Percentiles rank a stretch among this genome's conserved stretches.
Evolutionary conservation across 2,113 vertebrate species (phyloP).

Genomic region (Oenanthe melanoleuca): DNA sequence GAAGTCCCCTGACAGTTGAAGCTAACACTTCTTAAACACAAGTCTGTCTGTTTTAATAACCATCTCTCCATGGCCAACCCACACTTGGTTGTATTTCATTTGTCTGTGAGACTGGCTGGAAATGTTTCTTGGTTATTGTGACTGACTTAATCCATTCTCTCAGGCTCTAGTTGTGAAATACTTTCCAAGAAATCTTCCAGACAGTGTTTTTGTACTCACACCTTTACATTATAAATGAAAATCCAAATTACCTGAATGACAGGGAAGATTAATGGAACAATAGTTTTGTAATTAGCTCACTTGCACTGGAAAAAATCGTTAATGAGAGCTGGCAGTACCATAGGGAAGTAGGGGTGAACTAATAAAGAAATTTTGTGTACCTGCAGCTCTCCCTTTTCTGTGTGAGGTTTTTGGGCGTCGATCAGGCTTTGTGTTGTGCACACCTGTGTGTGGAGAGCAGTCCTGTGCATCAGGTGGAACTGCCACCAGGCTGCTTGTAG

Average conservation of each 20-base stretch:
- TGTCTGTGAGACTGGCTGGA: background rate
- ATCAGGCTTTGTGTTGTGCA: background rate
- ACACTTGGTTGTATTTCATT: conserved; percentile 23
- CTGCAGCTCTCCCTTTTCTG: background rate
- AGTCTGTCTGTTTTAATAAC: conserved; percentile 42
- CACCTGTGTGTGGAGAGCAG: background rate
- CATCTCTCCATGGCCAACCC: background rate
- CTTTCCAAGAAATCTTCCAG: background rate
- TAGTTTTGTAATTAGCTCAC: background rate
- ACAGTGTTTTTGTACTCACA: background rate
- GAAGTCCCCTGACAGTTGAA: conserved; percentile 18
- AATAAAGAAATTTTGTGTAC: background rate
- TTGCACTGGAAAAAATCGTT: background rate
- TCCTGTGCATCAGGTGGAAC: background rate
- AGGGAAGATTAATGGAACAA: background rate
- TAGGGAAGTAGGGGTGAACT: background rate
- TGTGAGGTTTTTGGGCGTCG: background rate
- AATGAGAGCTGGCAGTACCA: background rate
- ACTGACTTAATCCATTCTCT: conserved; percentile 13
- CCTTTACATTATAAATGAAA: background rate
- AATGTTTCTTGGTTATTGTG: conserved; percentile 26
- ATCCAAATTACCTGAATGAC: background rate
- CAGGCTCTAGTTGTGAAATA: background rate
- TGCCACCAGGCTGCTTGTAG: background rate
- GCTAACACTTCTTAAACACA: conserved; percentile 15